phyloP scores from a whole-genome alignment of 2,888 invertebrate species.

The Silvanus unidentatus region DNA sequence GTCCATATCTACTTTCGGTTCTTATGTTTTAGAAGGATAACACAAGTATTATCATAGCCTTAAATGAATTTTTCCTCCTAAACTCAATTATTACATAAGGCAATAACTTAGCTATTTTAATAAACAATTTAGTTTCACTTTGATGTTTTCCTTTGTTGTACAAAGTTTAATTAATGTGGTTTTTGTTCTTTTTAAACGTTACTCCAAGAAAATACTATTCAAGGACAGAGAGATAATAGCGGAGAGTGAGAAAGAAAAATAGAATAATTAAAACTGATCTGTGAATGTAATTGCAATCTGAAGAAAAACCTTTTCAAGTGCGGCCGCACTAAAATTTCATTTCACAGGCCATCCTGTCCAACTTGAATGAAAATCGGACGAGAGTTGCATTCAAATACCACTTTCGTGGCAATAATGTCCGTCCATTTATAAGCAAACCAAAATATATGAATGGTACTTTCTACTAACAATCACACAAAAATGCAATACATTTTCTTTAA shows the following conservation, averaged over 20 bases:
- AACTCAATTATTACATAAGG: too few relatives aligned
- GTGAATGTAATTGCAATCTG: background rate
- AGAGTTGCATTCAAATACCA: constrained; percentile 1
- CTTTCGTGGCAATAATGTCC: background rate
- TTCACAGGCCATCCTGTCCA: constrained; percentile 1
- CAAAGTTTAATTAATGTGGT: constrained; percentile 2
- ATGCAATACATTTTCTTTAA: background rate
- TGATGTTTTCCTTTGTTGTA: constrained; percentile 1
- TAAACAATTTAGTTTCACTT: background rate
- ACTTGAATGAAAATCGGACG: background rate
- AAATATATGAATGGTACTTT: too few relatives aligned
- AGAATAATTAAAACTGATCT: constrained; percentile 3
- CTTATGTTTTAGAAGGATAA: too few relatives aligned
- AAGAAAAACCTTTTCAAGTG: constrained; percentile 2
- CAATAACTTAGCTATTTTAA: too few relatives aligned
- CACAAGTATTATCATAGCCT: too few relatives aligned
- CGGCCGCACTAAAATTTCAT: constrained; percentile 2
- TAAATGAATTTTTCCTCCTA: too few relatives aligned
- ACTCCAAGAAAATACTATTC: background rate
- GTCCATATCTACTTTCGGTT: too few relatives aligned
- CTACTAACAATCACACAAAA: too few relatives aligned
- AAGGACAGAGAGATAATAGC: too few relatives aligned
- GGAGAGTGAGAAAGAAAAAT: too few relatives aligned
- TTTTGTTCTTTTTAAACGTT: background rate
- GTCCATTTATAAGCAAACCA: too few relatives aligned